Conservation (phyloP, 2,797 vertebrate species). For the Phrynocephalus forsythii region DNA sequence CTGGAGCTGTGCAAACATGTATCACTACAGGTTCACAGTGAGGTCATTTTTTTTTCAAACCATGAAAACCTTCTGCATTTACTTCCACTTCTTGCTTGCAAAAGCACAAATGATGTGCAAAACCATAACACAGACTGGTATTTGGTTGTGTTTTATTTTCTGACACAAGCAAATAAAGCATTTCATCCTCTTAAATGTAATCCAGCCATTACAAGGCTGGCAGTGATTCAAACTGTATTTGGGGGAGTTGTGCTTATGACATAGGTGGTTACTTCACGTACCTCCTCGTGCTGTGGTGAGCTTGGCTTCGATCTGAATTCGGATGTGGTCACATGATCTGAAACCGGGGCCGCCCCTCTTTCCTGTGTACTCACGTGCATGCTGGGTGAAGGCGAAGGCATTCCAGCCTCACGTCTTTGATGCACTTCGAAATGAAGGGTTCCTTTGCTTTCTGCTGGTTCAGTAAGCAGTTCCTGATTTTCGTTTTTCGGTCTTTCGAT, state of each 20-base stretch:
- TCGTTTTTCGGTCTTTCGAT: no score
- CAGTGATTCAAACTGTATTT: not conserved
- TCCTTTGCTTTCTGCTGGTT: no score
- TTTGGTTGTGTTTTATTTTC: conserved; percentile 8
- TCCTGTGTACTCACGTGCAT: no score
- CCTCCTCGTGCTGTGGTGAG: no score
- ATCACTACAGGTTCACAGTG: conserved; percentile 13
- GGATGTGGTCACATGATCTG: no score
- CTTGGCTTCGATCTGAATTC: no score
- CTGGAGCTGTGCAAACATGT: conserved; percentile 18
- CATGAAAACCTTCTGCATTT: not conserved
- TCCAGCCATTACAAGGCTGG: not conserved
- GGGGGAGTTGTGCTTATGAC: not conserved
- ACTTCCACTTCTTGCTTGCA: conserved; percentile 10
- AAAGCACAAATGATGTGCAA: not conserved
- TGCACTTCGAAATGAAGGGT: no score
- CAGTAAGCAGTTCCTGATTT: no score
- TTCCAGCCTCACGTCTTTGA: no score
- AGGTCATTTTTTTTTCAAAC: not conserved
- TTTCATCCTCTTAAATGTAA: not conserved
- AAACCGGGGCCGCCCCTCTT: no score
- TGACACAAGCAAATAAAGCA: not conserved
- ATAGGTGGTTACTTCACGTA: no score
- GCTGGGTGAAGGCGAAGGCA: no score
- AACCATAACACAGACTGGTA: not conserved